Base-by-base conservation (phyloP, 1,140 invertebrate genomes). In the Drosophila mayri region DNA sequence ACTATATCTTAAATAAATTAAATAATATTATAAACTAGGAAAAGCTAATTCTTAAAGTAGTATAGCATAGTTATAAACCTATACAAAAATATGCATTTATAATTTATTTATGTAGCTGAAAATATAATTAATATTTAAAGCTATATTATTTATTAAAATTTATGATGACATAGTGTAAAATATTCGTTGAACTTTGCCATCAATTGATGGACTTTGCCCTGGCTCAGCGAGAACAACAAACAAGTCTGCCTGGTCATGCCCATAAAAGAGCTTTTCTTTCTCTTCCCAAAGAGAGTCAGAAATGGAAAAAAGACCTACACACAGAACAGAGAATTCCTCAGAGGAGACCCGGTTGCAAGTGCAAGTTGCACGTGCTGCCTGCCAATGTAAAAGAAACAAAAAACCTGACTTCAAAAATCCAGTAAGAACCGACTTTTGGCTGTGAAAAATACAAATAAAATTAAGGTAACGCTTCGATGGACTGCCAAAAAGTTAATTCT, bases 381-480 rank as follows among this genome's bases (percentile, higher is more conserved):
- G 22, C 22, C 28, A 54, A 6, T 18, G 16, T 30, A 0, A 22
- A 30, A 58, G 37, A 77, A 30, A 14, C 22, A 25, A 37, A 18
- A 18, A 4, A 25, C n/a, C 14, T 4, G 16, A 20, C 52, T 37
- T 14, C 18, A 28, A 22, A 11, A 54, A 37, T 22, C 43, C 46
- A 20, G 35, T 38, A 8, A 32, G 35, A 54, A 49, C 50, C 20
- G 10, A 20, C 50, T n/a, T 2, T 14, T 28, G 40, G 28, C 41
- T 32, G 16, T 20, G 41, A 35, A 70, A 46, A 44, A 59, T 22
- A 38, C 28, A 62, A 40, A 46, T 8, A 37, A 38, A 38, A 50
- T 86, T 68, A 60, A 70, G 43, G 65, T 81, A 70, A 85, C 74
- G 82, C 81, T 85, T 43, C 68, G 70, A 75, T 67, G 59, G 46